Base-by-base conservation (phyloP, 2,888 invertebrate species). In the Hymenopus coronatus region DNA sequence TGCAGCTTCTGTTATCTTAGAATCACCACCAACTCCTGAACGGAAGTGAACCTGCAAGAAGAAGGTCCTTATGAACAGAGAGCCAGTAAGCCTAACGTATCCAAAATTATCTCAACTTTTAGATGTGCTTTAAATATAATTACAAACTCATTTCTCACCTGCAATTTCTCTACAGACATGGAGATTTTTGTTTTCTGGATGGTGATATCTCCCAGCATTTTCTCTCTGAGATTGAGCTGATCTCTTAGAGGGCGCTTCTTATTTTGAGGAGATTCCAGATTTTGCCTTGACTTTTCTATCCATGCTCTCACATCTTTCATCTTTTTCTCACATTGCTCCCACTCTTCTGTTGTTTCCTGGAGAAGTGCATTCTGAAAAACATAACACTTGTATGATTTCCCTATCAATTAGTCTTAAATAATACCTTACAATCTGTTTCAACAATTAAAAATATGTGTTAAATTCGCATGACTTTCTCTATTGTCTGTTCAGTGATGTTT, bases 301-400 rank as follows among this genome's bases (percentile, higher is more conserved):
- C 98, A 99, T 91, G 95, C 95, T 90, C 96, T 96, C 85, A 97
- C 97, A 91, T 98, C 98, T 93, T 97, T 97, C 93, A 98, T 95
- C 93, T 99, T 98, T 93, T 96, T 97, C 93, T 98, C 98, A 93
- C 98, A 98, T 93, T 98, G 97, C 93, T 98, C 98, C 98, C 98
- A 98, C 94, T 98, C 98, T 93, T 98, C 98, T 86, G 97, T 96
- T 88, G 98, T 96, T 94, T 98, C 98, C 95, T 97, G 97, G 90
- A 98, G 94, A 91, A 98, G 94, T 85, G 97, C 97, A 92, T 97
- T 97, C 98, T 98, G 93, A 90, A 8, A 28, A 70, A 70, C 8
- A 8, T 33, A 8, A 33, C 6, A 33, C 8, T 3, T 6, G 27
- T 9, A 87, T 7, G 20, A 87, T 25, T n/a, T n/a, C 7, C 7